Evolutionary conservation across 1,140 invertebrate species (phyloP).

Genomic region (Danaus plexippus): DNA sequence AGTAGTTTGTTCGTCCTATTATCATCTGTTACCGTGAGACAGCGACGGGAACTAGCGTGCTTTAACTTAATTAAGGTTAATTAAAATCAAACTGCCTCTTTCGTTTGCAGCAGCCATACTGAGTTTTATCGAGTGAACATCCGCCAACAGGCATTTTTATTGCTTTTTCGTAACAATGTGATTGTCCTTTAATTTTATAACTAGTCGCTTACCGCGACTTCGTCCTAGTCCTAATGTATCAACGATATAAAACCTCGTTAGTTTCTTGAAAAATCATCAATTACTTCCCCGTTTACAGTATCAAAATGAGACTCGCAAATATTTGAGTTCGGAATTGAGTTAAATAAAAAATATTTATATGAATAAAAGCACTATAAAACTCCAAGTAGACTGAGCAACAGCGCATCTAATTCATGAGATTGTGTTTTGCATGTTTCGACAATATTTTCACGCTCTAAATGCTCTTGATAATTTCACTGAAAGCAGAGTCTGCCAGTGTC

Average conservation of each 20-base stretch:
- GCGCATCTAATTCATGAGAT: conserved; percentile 70
- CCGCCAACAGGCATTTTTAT: conserved; percentile 17
- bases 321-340: too few species aligned
- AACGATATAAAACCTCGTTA: too few species aligned
- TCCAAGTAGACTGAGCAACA: conserved; percentile 57
- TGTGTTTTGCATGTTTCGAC: conserved; percentile 72
- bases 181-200: conserved; percentile 5
- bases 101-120: conserved; percentile 17
- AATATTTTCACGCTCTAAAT: conserved; percentile 68
- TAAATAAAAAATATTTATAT: too few species aligned
- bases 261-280: too few species aligned
- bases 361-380: too few species aligned
- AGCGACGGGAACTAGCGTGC: conserved; percentile 29
- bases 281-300: too few species aligned
- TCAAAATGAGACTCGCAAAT: too few species aligned
- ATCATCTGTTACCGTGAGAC: conserved; percentile 44
- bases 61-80: conserved; percentile 57
- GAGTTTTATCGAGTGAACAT: conserved; percentile 13
- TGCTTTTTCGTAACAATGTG: conserved; percentile 12
- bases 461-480: conserved; percentile 55
- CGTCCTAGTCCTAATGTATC: too few species aligned
- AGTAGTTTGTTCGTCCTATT: conserved; percentile 29
- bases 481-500: conserved; percentile 49
- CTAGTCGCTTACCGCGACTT: too few species aligned
- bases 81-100: conserved; percentile 39